These are phyloP conservation scores for Chiridota heheva DNA, from an alignment of 35 echinoderm and acorn worm genomes.

Conservation along the genomic window DNA sequence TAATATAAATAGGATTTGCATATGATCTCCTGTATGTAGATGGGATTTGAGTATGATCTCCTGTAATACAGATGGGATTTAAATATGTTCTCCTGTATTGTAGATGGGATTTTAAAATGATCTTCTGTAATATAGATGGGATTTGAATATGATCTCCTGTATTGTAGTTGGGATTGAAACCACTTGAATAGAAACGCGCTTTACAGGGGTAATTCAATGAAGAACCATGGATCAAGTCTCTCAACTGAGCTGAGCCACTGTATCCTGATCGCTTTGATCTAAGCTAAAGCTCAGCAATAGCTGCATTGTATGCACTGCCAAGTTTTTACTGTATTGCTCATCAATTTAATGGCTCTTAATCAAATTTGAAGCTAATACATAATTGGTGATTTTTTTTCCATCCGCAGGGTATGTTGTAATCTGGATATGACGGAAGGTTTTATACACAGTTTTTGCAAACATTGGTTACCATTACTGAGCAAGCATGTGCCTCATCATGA, in stretches of 20 bases:
- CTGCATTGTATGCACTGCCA: background rate
- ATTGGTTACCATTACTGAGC: constrained; percentile 22
- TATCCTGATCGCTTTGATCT: background rate
- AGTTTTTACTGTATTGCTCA: background rate
- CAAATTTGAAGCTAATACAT: background rate
- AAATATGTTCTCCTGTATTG: no score
- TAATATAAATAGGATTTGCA: no score
- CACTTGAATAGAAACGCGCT: no score
- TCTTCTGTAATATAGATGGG: no score
- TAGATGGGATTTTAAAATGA: no score
- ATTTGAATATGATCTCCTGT: no score
- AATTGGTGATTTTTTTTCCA: background rate
- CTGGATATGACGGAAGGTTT: constrained; percentile 51
- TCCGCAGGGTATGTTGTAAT: constrained; percentile 38
- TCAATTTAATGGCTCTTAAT: background rate
- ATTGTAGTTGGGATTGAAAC: no score
- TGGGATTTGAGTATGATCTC: no score
- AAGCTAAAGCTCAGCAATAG: background rate
- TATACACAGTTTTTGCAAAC: constrained; percentile 27
- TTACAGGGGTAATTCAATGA: background rate
- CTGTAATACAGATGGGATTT: no score
- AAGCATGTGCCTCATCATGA: no score
- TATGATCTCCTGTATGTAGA: no score
- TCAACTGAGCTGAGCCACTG: background rate
- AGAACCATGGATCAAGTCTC: background rate